Conservation (phyloP, 2,797 vertebrate genomes). For the Potorous gilbertii region DNA sequence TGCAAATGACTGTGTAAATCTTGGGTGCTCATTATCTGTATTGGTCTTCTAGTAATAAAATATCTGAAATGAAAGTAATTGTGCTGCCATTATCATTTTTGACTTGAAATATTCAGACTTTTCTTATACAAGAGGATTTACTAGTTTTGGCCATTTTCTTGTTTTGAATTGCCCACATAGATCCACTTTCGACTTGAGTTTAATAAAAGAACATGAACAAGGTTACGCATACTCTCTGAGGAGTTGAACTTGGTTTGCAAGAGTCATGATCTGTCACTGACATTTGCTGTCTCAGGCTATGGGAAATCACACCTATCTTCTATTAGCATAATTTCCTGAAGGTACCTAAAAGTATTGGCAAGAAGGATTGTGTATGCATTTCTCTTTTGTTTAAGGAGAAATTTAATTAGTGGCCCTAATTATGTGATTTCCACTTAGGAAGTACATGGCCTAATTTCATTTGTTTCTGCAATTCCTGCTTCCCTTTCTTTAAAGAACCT, state of each 20-base stretch:
- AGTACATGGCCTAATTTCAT: neutral
- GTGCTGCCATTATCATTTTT: slow-evolving; percentile 42
- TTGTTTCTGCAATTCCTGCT: slow-evolving; percentile 19
- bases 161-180: slow-evolving; percentile 1
- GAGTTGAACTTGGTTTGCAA: neutral
- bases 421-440: slow-evolving; percentile 19
- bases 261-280: neutral
- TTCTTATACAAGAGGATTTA: neutral
- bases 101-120: slow-evolving; percentile 27
- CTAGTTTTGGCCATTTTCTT: slow-evolving; percentile 12
- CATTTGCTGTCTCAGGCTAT: neutral
- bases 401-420: neutral
- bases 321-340: slow-evolving; percentile 9
- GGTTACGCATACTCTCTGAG: neutral
- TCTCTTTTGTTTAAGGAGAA: slow-evolving; percentile 29
- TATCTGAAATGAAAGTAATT: slow-evolving; percentile 18
- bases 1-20: neutral
- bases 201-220: neutral
- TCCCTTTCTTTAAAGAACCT: slow-evolving; percentile 42
- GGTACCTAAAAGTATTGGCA: slow-evolving; percentile 8
- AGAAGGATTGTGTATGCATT: neutral
- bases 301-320: neutral
- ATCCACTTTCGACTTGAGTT: slow-evolving; percentile 11
- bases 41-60: slow-evolving; percentile 29
- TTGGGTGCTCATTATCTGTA: slow-evolving; percentile 6